These are phyloP conservation scores for Zonitis immaculata DNA, from an alignment of 2,888 invertebrate genomes.

Conservation along the genomic window DNA sequence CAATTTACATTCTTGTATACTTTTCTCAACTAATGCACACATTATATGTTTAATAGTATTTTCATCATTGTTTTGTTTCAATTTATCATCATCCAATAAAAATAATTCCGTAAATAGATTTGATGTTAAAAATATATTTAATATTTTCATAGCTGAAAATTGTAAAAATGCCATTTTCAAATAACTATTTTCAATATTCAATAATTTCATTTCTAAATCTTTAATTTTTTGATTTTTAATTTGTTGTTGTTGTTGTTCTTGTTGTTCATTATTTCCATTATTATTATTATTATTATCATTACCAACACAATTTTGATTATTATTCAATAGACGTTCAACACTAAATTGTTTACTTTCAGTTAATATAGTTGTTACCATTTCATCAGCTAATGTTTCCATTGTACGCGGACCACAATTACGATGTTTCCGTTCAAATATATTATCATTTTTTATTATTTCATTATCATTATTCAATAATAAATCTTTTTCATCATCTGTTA, in stretches of 20 bases:
- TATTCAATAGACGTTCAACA: slow-evolving; percentile 37
- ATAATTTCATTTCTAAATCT: slow-evolving; percentile 43
- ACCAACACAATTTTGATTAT: slow-evolving; percentile 10
- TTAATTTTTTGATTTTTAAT: slow-evolving; percentile 31
- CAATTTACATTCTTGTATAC: slow-evolving; percentile 49
- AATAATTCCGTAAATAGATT: slow-evolving; percentile 55
- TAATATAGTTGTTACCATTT: slow-evolving; percentile 53
- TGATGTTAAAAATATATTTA: slow-evolving; percentile 52
- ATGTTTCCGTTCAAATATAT: not conserved
- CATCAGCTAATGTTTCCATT: slow-evolving; percentile 50
- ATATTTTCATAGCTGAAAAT: slow-evolving; percentile 54
- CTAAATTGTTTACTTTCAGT: slow-evolving; percentile 51
- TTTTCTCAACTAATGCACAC: slow-evolving; percentile 47
- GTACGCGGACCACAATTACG: slow-evolving; percentile 39
- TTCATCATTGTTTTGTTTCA: slow-evolving; percentile 21
- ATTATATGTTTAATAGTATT: slow-evolving; percentile 44
- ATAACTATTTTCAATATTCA: slow-evolving; percentile 48
- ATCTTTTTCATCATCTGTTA: slow-evolving; percentile 44
- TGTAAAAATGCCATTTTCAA: slow-evolving; percentile 53
- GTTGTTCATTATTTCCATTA: slow-evolving; percentile 4
- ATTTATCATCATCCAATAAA: slow-evolving; percentile 47
- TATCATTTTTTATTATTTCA: slow-evolving; percentile 11
- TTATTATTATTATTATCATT: slow-evolving; percentile 13
- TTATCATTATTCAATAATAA: slow-evolving; percentile 34
- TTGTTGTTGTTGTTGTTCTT: slow-evolving; percentile 1